These are phyloP conservation scores for Matsumurasca onukii DNA, from an alignment of 1,140 invertebrate species.

Conservation along the genomic window DNA sequence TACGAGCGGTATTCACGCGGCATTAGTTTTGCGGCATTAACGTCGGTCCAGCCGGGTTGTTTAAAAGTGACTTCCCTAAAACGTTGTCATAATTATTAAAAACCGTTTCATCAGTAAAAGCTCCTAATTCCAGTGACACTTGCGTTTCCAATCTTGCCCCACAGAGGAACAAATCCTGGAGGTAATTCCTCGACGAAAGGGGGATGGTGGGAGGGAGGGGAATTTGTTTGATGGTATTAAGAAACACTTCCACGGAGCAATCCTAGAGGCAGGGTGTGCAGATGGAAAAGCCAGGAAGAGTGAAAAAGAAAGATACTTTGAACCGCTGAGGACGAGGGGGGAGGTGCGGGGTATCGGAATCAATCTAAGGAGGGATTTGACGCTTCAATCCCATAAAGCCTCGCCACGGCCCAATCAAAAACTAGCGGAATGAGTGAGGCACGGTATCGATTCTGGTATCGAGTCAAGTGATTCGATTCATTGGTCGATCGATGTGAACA, in stretches of 20 bases:
- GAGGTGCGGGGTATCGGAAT: constrained; percentile 31
- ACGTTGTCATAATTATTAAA: no score
- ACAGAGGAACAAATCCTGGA: neutral
- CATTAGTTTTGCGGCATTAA: no score
- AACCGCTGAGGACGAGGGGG: neutral
- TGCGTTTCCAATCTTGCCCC: no score
- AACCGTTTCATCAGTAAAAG: no score
- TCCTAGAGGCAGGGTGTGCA: no score
- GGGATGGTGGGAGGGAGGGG: neutral
- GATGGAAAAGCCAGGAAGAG: neutral
- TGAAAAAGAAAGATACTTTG: constrained; percentile 20
- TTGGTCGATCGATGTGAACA: no score
- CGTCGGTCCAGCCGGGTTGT: no score
- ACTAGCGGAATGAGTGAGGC: constrained; percentile 8
- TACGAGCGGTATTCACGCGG: no score
- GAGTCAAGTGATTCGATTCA: no score
- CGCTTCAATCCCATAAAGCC: constrained; percentile 25
- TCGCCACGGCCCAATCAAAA: constrained; percentile 14
- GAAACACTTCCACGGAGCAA: neutral
- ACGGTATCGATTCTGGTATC: no score
- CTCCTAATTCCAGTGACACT: no score
- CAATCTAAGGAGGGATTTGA: constrained; percentile 33
- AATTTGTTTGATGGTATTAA: neutral
- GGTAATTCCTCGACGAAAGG: neutral
- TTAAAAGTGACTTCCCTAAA: no score